Percentiles rank a stretch among this genome's conserved stretches.
phyloP scores from a whole-genome alignment of 2,113 vertebrate species.

The Phoenicopterus ruber region DNA sequence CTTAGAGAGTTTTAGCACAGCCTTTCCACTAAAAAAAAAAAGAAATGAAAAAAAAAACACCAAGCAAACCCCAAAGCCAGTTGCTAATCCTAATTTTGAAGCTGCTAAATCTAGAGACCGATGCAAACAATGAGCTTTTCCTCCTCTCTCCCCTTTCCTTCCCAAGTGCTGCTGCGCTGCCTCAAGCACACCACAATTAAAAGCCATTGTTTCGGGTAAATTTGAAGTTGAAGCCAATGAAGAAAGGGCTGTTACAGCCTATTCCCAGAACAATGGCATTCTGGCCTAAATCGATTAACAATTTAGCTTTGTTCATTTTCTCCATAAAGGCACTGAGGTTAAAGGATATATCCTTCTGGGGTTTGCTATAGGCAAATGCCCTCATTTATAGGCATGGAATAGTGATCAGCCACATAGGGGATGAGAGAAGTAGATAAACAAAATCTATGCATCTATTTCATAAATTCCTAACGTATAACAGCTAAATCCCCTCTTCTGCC shows the following conservation, averaged over 20 bases:
- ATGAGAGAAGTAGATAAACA: neutral
- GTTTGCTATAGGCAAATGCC: neutral
- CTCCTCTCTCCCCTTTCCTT: neutral
- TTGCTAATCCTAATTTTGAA: neutral
- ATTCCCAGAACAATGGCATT: neutral
- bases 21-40: neutral
- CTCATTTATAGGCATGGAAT: neutral
- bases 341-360: neutral
- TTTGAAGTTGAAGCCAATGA: neutral
- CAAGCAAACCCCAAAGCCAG: neutral
- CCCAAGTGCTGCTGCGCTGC: neutral
- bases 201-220: neutral
- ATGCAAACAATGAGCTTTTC: neutral
- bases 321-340: neutral
- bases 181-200: neutral
- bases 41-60: neutral
- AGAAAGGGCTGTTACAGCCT: neutral
- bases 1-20: neutral
- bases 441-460: neutral
- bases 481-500: neutral
- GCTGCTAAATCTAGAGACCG: neutral
- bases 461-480: neutral
- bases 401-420: neutral
- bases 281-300: neutral
- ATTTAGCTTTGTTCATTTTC: neutral